phyloP scores from a whole-genome alignment of 2,888 invertebrate species.

The Gibbula magus region DNA sequence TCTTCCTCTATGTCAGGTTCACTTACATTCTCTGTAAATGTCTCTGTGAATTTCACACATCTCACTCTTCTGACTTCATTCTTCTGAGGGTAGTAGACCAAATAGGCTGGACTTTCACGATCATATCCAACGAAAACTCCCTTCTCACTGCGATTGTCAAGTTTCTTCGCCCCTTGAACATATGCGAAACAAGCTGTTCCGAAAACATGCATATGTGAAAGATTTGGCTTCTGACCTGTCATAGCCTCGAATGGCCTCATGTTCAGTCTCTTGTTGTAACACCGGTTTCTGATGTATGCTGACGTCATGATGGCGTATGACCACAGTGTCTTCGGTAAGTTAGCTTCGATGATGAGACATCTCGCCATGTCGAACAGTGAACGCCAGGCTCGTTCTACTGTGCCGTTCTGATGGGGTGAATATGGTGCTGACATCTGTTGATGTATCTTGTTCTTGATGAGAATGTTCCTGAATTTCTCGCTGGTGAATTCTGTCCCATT shows the following conservation, averaged over 20 bases:
- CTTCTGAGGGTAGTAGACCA: slow-evolving; percentile 34
- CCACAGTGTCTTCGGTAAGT: not conserved
- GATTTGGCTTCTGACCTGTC: slow-evolving; percentile 32
- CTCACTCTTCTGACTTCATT: slow-evolving; percentile 26
- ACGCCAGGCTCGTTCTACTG: too few species aligned
- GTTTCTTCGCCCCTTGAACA: slow-evolving; percentile 24
- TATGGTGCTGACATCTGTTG: not conserved
- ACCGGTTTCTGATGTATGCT: not conserved
- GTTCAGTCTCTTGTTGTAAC: not conserved
- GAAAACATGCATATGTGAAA: slow-evolving; percentile 31
- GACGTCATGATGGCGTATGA: not conserved
- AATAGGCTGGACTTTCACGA: slow-evolving; percentile 33
- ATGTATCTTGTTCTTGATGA: not conserved
- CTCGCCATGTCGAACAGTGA: not conserved
- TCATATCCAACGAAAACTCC: slow-evolving; percentile 42
- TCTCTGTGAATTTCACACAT: slow-evolving; percentile 31
- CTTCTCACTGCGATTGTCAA: slow-evolving; percentile 31
- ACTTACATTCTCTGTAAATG: too few species aligned
- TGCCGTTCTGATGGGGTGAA: not conserved
- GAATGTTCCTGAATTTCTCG: not conserved
- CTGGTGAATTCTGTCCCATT: not conserved
- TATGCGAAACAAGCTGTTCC: slow-evolving; percentile 35
- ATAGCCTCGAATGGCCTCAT: slow-evolving; percentile 30
- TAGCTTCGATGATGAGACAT: not conserved
- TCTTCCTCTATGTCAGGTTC: too few species aligned